These are phyloP conservation scores for Battus philenor DNA, from an alignment of 1,140 invertebrate species.

Conservation along the genomic window DNA sequence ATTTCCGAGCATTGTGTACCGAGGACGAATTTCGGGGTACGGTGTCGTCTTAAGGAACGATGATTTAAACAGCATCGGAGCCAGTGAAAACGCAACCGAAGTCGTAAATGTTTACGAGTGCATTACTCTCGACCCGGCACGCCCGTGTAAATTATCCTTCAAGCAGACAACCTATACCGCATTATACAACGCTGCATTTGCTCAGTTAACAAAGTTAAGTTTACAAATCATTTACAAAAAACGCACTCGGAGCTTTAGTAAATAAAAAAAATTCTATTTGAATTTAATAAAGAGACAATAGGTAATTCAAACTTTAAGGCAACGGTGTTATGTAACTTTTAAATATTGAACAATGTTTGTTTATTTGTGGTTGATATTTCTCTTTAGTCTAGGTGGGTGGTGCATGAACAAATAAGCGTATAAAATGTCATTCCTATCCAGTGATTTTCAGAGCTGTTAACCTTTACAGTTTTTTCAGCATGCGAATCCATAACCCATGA, in stretches of 20 bases:
- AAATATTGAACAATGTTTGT: no score
- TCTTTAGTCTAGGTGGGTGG: no score
- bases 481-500: no score
- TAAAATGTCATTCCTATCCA: no score
- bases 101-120: constrained; percentile 70
- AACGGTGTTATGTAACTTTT: no score
- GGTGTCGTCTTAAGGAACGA: constrained; percentile 37
- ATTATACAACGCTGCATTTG: constrained; percentile 20
- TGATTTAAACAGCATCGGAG: constrained; percentile 57
- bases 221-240: background rate
- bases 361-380: no score
- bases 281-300: no score
- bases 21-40: background rate
- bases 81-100: constrained; percentile 43
- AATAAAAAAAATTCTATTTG: no score
- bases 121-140: constrained; percentile 62
- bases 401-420: no score
- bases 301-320: no score
- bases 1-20: constrained; percentile 2
- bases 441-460: no score
- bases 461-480: no score
- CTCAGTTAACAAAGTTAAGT: background rate
- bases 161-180: constrained; percentile 31
- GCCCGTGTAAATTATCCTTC: constrained; percentile 43
- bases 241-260: background rate